Conservation (phyloP, 2,113 vertebrate species). For the Syngnathus typhle region DNA sequence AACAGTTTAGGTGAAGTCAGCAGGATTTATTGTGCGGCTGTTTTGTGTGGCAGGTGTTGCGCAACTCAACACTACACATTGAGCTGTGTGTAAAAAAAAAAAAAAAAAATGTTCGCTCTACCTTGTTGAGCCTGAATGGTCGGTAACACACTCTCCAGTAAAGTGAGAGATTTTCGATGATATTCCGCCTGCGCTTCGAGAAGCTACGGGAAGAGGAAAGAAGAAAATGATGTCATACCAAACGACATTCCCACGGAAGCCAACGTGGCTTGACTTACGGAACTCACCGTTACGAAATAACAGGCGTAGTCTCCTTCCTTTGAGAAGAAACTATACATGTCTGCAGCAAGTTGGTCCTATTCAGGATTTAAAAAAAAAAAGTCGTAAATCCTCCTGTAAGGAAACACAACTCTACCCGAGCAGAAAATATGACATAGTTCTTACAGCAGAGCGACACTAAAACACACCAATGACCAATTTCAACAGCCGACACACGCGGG, state of each 20-base stretch:
- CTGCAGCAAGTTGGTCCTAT: constrained; percentile 94
- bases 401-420: constrained; percentile 40
- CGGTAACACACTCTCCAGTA: constrained; percentile 92
- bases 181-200: constrained; percentile 99
- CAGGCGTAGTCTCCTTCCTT: constrained; percentile 92
- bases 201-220: constrained; percentile 83
- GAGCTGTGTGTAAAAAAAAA: neutral
- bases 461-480: constrained; percentile 23
- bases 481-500: neutral
- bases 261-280: constrained; percentile 4
- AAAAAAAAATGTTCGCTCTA: constrained; percentile 48
- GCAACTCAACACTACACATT: neutral
- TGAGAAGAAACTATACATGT: constrained; percentile 95
- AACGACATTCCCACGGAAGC: constrained; percentile 37
- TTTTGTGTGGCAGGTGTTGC: neutral
- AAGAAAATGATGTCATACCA: constrained; percentile 17
- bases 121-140: constrained; percentile 97
- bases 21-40: neutral
- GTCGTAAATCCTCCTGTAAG: constrained; percentile 34
- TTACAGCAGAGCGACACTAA: constrained; percentile 6
- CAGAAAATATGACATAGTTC: constrained; percentile 19
- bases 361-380: constrained; percentile 13
- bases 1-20: constrained; percentile 16
- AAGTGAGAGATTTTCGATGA: constrained; percentile 96
- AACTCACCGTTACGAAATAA: constrained; percentile 86